Base-by-base conservation (phyloP, 2,113 vertebrate genomes). In the Nesogale talazaci region DNA sequence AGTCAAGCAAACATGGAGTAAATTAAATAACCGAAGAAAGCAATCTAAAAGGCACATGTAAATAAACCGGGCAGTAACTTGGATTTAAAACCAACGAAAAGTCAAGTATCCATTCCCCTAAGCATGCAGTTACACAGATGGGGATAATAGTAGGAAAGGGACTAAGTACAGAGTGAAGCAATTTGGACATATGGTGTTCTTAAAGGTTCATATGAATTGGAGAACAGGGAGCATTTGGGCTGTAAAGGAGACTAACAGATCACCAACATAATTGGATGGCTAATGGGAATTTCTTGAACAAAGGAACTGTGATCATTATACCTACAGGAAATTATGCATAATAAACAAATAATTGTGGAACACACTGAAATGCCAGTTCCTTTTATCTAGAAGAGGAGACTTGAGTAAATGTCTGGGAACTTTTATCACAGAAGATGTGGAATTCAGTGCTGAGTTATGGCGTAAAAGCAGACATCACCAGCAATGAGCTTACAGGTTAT, bases 171-270 rank as follows among this genome's bases (percentile, higher is more conserved):
- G 70, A 94, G 67, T 85, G 65, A 96, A 96, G 85, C 94, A 88
- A 74, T 97, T 96, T 86, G 95, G 93, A 94, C 96, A 96, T 96
- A 97, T 96, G 97, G 94, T 67, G 1, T 96, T 96, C 82, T 96
- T 96, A 96, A 90, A 97, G 87, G 95, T 93, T 95, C 91, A 83
- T 89, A 87, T 87, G 92, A 96, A 96, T 93, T 92, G 90, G 87
- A 96, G 74, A 92, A 61, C 72, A 89, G 86, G 85, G 90, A 96
- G 88, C 83, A 95, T 96, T 96, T 95, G 91, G n/a, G 27, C 74
- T 83, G 34, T 89, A 84, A 90, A 93, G 89, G 77, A 94, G 90
- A 75, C 89, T 88, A 96, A 97, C 94, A 94, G 94, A 95, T 96
- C 93, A 95, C 92, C 89, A 94, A 76, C 89, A 27, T 96, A 97